phyloP scores from a whole-genome alignment of 2,888 invertebrate species.

The Drosophila birchii region DNA sequence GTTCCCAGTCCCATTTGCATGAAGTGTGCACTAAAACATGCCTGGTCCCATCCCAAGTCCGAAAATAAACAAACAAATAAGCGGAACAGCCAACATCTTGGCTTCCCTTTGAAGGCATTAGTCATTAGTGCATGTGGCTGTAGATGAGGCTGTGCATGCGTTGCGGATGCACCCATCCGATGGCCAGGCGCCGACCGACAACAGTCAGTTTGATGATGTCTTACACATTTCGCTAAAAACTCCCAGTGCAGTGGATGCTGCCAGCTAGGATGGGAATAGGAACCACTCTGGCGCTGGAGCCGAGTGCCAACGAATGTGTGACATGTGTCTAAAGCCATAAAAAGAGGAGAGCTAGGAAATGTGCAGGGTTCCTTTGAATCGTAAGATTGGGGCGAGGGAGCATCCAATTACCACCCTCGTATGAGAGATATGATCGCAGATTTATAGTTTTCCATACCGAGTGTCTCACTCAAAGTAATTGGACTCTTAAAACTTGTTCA shows the following conservation, averaged over 20 bases:
- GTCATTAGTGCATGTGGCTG: constrained; percentile 62
- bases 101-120: constrained; percentile 69
- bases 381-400: not conserved
- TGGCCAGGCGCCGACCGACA: constrained; percentile 60
- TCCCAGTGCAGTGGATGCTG: constrained; percentile 14
- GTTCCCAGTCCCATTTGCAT: constrained; percentile 60
- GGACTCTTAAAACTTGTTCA: constrained; percentile 8
- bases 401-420: constrained; percentile 33
- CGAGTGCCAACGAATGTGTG: constrained; percentile 62
- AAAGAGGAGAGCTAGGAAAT: constrained; percentile 4
- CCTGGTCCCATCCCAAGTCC: constrained; percentile 42
- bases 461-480: constrained; percentile 7
- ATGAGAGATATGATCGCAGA: constrained; percentile 11
- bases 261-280: not conserved
- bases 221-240: constrained; percentile 53
- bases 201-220: constrained; percentile 42
- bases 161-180: constrained; percentile 20
- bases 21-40: constrained; percentile 56
- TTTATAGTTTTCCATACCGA: not conserved
- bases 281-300: constrained; percentile 18
- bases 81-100: constrained; percentile 56
- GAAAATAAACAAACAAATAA: constrained; percentile 68
- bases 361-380: constrained; percentile 25
- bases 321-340: constrained; percentile 63
- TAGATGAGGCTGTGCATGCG: constrained; percentile 24